Conservation (phyloP, 2,888 invertebrate species). For the Cantharis flavilabris region DNA sequence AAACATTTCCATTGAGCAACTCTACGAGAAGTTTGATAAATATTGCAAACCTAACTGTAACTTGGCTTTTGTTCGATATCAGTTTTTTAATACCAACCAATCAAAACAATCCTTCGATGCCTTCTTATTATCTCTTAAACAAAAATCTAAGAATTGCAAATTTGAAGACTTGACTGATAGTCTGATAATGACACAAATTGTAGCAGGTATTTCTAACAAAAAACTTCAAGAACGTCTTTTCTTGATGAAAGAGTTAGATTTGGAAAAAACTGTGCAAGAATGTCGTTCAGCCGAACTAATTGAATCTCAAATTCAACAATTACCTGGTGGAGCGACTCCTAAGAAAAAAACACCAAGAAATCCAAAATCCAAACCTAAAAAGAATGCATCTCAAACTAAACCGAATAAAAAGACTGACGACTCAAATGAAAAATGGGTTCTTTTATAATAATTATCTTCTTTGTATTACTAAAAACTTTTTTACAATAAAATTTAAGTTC, state of each 20-base stretch:
- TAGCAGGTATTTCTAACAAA: slow-evolving; percentile 4
- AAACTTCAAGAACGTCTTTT: slow-evolving; percentile 1
- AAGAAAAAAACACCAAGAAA: neutral
- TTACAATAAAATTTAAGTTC: neutral
- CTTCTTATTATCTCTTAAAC: slow-evolving; percentile 28
- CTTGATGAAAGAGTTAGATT: neutral
- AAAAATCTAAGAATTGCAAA: slow-evolving; percentile 13
- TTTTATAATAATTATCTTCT: neutral
- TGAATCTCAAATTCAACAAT: slow-evolving; percentile 1
- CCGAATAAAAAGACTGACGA: neutral
- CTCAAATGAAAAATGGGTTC: neutral
- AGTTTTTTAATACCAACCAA: slow-evolving; percentile 31
- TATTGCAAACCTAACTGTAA: slow-evolving; percentile 10
- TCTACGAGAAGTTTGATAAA: slow-evolving; percentile 6
- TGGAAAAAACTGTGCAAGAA: slow-evolving; percentile 6
- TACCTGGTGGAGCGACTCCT: neutral
- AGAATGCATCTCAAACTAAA: neutral
- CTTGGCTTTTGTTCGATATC: slow-evolving; percentile 14
- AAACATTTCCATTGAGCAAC: neutral
- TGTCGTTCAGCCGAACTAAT: slow-evolving; percentile 1
- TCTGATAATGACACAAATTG: slow-evolving; percentile 16
- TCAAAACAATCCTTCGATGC: slow-evolving; percentile 27
- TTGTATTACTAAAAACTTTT: neutral
- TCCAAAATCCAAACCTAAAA: neutral
- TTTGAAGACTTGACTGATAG: slow-evolving; percentile 27